These are phyloP conservation scores for Recurvirostra avosetta DNA, from an alignment of 2,113 vertebrate genomes.

Conservation along the genomic window DNA sequence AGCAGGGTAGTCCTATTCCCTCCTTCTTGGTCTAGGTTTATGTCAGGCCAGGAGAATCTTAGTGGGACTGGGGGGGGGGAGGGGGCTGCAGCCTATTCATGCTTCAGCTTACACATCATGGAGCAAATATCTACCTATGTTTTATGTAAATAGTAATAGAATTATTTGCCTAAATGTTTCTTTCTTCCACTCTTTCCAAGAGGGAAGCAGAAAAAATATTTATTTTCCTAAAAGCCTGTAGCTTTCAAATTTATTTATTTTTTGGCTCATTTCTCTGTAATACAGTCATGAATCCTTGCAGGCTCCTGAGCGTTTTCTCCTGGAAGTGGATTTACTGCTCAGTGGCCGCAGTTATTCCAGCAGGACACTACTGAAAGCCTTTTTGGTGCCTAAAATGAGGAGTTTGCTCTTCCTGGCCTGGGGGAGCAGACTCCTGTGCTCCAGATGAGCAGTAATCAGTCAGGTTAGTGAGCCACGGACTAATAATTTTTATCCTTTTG, in stretches of 20 bases:
- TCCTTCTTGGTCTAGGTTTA: neutral
- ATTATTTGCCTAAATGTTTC: neutral
- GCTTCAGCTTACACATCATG: neutral
- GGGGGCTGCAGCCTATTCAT: neutral
- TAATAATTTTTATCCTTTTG: neutral
- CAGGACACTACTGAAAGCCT: neutral
- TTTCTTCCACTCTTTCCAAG: neutral
- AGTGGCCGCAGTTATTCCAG: neutral
- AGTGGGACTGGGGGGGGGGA: neutral
- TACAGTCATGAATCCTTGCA: neutral
- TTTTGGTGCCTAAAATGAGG: neutral
- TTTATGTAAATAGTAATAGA: neutral
- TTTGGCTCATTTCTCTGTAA: neutral
- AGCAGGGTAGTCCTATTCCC: neutral
- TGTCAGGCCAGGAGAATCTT: neutral
- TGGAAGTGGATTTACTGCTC: neutral
- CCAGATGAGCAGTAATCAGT: neutral
- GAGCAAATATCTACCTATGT: neutral
- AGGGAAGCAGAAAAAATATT: neutral
- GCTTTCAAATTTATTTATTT: neutral
- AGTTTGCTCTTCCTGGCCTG: neutral
- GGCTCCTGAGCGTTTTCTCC: neutral
- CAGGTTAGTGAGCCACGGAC: neutral
- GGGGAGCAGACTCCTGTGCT: neutral
- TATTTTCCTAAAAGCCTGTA: neutral